Evolutionary conservation across 35 echinoderm and acorn worm species (phyloP), one percentile per base, ranked within the genome.

Genomic region (Apostichopus californicus): DNA sequence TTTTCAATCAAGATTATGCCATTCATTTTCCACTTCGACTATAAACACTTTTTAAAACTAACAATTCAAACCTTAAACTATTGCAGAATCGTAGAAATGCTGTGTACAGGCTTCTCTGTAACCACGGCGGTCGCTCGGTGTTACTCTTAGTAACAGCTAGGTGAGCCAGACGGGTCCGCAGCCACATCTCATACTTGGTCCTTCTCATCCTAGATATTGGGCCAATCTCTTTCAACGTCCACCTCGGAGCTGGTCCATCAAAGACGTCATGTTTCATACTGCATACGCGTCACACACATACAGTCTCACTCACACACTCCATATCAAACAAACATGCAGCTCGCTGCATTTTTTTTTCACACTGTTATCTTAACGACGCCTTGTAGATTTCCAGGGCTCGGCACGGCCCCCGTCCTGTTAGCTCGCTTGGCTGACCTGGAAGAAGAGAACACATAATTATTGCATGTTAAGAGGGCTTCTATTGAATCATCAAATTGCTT

Each of bases 321-420:
- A 26, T 56, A n/a, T 59, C 86, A 87, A 54, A 52, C 86, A 20
- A 24, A 63, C 57, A 63, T 59, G 21, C 57, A 65, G 21, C 86
- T 10, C 26, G 86, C 58, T 63, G 86, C 80, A 83, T 9, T 8
- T 80, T 55, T 23, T 25, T 63, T 23, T 96, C 95, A 96, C 88
- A 96, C 95, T 56, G 95, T 96, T 71, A 96, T 96, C 77, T 96
- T 96, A 46, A 96, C 95, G 11, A 96, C 80, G 55, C 95, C 95
- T 90, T 92, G 95, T 22, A 94, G 77, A 83, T 92, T 96, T 55
- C 90, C 90, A 4, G 95, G 82, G 14, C 80, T 58, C 23, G 95
- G 66, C 60, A 90, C 11, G 52, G 90, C 55, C 70, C 90, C 87
- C 28, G 90, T 90, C 77, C 95, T 89, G 83, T 94, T 94, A 8